Evolutionary conservation across 2,888 invertebrate species (phyloP), one percentile per base, ranked within the genome.

Genomic region (Venusia cambrica): DNA sequence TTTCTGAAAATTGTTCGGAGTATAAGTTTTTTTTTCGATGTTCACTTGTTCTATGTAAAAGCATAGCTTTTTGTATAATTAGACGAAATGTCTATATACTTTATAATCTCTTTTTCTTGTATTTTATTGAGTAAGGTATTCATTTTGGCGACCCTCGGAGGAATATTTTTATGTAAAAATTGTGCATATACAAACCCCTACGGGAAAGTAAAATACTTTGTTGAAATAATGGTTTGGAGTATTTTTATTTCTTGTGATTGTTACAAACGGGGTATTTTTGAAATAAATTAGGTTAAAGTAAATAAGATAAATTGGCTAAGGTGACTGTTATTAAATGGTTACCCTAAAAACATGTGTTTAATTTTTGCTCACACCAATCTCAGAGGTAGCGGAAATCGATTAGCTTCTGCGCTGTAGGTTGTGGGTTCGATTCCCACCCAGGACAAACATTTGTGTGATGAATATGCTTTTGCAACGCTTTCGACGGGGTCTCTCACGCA

Each of bases 221-320:
- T 19, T 9, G 12, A 31, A 16, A 40, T 31, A 16, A 16, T 30
- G 37, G 38, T 46, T 44, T 36, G 6, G 39, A 39, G 39, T 29
- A 24, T 44, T 46, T 44, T 36, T 34, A 38, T 38, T 39, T 45
- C 35, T 45, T 37, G 40, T 31, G 1, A 19, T 19, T 32, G 45
- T 45, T 45, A 33, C 18, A 36, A 36, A 14, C 36, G 51, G 52
- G 37, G 45, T 51, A 39, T 50, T 41, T n/a, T n/a, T 45, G 48
- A 21, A 20, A 29, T 39, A 40, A 41, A 40, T 16, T 47, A 29
- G 29, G 36, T 35, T 48, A 53, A 48, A 57, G 52, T 58, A 59
- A 53, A 44, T 46, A 61, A 57, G 56, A 61, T 52, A 57, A 61
- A 51, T 57, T 60, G 58, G 56, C 55, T 53, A 48, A 41, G 63